Evolutionary conservation across 2,797 vertebrate genomes (phyloP).

Genomic region (Apogon talboti): DNA sequence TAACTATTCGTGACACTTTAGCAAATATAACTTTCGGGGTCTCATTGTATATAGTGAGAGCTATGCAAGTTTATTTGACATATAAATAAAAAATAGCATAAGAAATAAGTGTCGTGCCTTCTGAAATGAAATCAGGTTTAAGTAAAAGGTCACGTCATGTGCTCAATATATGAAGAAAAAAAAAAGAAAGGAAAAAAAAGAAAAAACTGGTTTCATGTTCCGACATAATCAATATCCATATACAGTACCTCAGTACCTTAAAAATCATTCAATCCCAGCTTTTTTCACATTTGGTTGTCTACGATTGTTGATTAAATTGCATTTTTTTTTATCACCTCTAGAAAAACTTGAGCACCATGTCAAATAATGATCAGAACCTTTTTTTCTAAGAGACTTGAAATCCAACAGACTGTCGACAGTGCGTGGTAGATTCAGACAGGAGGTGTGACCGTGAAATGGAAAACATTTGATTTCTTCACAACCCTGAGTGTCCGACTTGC

Average conservation of each 20-base stretch:
- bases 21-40: constrained; percentile 65
- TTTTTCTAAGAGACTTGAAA: constrained; percentile 8
- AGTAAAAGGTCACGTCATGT: constrained; percentile 84
- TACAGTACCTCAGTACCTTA: constrained; percentile 64
- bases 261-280: constrained; percentile 66
- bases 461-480: constrained; percentile 33
- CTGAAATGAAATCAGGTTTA: constrained; percentile 81
- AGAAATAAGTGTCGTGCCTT: constrained; percentile 74
- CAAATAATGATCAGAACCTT: constrained; percentile 48
- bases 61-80: constrained; percentile 76
- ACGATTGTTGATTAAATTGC: constrained; percentile 57
- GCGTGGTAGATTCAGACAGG: constrained; percentile 27
- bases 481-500: constrained; percentile 48
- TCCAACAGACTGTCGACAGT: constrained; percentile 32
- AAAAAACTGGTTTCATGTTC: constrained; percentile 17
- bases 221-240: constrained; percentile 76
- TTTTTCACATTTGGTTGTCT: constrained; percentile 70
- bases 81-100: constrained; percentile 84
- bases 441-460: constrained; percentile 18
- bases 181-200: no score
- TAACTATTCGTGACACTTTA: constrained; percentile 46
- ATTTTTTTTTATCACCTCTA: constrained; percentile 41
- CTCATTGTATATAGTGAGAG: constrained; percentile 67
- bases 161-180: constrained; percentile 80
- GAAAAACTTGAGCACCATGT: constrained; percentile 55